Percentiles rank a stretch among this genome's conserved stretches.
phyloP scores from a whole-genome alignment of 2,888 invertebrate species.

The Stegana nigrithorax region DNA sequence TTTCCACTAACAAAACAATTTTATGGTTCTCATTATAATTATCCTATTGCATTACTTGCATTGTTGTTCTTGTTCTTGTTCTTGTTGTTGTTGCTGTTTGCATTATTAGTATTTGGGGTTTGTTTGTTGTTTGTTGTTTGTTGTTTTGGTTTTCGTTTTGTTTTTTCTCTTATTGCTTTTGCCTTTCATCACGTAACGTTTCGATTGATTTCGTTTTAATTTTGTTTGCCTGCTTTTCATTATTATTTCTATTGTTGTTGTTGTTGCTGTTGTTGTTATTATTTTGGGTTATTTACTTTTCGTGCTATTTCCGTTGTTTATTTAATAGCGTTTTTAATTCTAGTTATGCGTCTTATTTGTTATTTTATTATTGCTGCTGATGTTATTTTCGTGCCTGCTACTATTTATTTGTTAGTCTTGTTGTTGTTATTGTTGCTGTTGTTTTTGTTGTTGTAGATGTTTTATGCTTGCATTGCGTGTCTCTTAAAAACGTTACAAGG shows the following conservation, averaged over 20 bases:
- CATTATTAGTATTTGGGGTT: not conserved
- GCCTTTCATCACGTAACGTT: not conserved
- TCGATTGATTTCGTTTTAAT: not conserved
- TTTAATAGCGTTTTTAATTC: not conserved
- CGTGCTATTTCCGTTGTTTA: too few species aligned
- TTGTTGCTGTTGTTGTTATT: not conserved
- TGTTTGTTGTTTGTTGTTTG: constrained; percentile 2
- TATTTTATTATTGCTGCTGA: too few species aligned
- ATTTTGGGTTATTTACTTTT: not conserved
- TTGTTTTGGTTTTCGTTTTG: constrained; percentile 25
- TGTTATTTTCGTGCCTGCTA: too few species aligned
- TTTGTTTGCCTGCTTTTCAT: not conserved
- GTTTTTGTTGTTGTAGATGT: too few species aligned
- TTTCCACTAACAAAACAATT: constrained; percentile 56
- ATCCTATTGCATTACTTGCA: too few species aligned
- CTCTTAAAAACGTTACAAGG: too few species aligned
- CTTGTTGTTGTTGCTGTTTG: constrained; percentile 11
- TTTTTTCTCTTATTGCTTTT: constrained; percentile 25
- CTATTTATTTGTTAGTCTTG: too few species aligned
- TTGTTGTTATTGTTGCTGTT: too few species aligned
- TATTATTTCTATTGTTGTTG: not conserved
- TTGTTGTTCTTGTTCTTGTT: constrained; percentile 32
- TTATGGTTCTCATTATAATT: constrained; percentile 42
- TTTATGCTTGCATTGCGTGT: too few species aligned
- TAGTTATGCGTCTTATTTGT: not conserved